phyloP scores from a whole-genome alignment of 2,888 invertebrate species.

The Reticulitermes lucifugus region DNA sequence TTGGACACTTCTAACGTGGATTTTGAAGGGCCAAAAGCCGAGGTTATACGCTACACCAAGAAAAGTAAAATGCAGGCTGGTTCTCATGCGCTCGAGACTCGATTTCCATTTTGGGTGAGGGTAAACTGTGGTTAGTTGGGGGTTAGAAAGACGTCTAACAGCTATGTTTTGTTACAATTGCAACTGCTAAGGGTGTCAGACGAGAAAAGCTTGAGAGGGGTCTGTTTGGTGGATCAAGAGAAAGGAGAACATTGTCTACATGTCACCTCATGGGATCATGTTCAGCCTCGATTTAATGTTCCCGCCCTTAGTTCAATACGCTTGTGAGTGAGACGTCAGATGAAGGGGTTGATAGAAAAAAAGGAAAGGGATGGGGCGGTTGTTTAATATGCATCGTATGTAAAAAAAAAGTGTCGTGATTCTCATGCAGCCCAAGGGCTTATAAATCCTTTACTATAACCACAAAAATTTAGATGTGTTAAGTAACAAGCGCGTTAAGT shows the following conservation, averaged over 20 bases:
- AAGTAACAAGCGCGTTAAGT: conserved; percentile 17
- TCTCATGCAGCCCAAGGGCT: conserved; percentile 37
- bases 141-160: conserved; percentile 36
- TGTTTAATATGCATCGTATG: conserved; percentile 49
- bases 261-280: conserved; percentile 50
- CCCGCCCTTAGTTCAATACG: conserved; percentile 44
- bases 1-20: not conserved
- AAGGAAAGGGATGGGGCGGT: conserved; percentile 7
- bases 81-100: conserved; percentile 8
- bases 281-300: conserved; percentile 49
- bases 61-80: not conserved
- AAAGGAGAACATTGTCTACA: conserved; percentile 47
- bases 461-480: conserved; percentile 37
- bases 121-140: not conserved
- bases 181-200: conserved; percentile 27
- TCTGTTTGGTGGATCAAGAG: conserved; percentile 43
- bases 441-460: conserved; percentile 42
- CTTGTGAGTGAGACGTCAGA: conserved; percentile 42
- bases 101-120: not conserved
- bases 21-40: not conserved
- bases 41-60: not conserved
- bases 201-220: not conserved
- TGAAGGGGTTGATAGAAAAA: conserved; percentile 24
- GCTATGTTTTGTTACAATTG: conserved; percentile 40
- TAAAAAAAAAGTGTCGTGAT: conserved; percentile 45